These are phyloP conservation scores for Choreutis nemorana DNA, from an alignment of 2,888 invertebrate genomes.

Conservation along the genomic window DNA sequence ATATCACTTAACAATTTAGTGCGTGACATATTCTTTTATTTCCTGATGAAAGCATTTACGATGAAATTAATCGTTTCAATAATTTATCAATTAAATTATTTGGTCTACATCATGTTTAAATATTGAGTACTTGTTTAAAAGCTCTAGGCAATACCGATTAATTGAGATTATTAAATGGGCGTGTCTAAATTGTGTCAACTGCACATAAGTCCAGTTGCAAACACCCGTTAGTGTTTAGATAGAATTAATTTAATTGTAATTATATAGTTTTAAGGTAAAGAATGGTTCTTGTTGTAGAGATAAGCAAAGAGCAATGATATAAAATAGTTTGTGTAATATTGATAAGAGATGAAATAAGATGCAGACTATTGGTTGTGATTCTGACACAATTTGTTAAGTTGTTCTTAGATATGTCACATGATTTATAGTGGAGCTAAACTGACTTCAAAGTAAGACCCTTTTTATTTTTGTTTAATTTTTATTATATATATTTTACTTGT, in stretches of 20 bases:
- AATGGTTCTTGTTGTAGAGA: conserved; percentile 64
- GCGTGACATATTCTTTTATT: no score
- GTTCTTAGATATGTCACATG: conserved; percentile 50
- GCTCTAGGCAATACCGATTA: neutral
- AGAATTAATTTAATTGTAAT: conserved; percentile 62
- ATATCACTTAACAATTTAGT: no score
- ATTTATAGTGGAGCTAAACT: conserved; percentile 41
- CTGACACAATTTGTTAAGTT: conserved; percentile 65
- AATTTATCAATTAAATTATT: no score
- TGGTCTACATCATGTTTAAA: no score
- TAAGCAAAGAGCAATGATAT: conserved; percentile 66
- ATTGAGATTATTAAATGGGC: conserved; percentile 14
- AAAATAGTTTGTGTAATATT: conserved; percentile 65
- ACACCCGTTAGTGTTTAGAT: conserved; percentile 63
- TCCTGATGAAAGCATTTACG: no score
- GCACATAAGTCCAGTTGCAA: conserved; percentile 52
- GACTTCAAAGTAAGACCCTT: conserved; percentile 48
- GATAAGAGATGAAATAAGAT: conserved; percentile 61
- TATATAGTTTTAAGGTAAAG: conserved; percentile 54
- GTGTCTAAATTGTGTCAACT: conserved; percentile 32
- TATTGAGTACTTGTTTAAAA: no score
- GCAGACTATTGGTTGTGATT: conserved; percentile 68
- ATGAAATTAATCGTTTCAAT: no score
- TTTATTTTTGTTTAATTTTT: conserved; percentile 35
- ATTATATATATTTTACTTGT: conserved; percentile 50